Percentiles rank a stretch among this genome's conserved stretches.
These are phyloP conservation scores for Acropora yongei DNA, from an alignment of 64 coral and sea anemone species.

Conservation along the genomic window DNA sequence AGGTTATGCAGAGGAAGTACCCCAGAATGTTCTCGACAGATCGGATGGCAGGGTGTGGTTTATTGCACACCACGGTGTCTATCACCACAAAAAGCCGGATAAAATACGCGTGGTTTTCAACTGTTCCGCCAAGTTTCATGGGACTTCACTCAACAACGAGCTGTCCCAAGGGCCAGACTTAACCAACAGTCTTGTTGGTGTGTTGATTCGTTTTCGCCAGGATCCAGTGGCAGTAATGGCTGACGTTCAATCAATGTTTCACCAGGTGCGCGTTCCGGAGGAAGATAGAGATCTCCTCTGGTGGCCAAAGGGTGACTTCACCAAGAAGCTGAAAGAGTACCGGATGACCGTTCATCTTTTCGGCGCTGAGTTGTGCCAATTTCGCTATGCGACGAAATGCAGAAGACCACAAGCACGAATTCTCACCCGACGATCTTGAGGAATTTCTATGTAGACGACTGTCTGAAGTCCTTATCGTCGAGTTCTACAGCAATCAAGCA, in stretches of 20 bases:
- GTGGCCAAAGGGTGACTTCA: constrained; percentile 47
- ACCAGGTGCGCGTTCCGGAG: no score
- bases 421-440: neutral
- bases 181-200: neutral
- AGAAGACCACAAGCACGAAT: no score
- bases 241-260: no score
- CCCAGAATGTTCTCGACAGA: neutral
- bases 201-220: constrained; percentile 21
- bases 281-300: constrained; percentile 16
- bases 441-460: constrained; percentile 76
- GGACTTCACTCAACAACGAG: neutral
- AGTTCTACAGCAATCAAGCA: neutral
- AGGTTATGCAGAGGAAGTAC: neutral
- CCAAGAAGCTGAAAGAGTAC: constrained; percentile 40
- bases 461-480: constrained; percentile 1
- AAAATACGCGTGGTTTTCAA: neutral
- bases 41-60: neutral
- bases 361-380: no score
- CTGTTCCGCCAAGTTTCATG: neutral
- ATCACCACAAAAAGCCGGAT: neutral
- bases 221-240: constrained; percentile 14
- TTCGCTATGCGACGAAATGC: no score
- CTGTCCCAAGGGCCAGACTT: constrained; percentile 3
- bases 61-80: neutral
- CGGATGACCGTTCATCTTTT: neutral